These are phyloP conservation scores for Mugil cephalus DNA, from an alignment of 2,113 vertebrate genomes.

Conservation along the genomic window DNA sequence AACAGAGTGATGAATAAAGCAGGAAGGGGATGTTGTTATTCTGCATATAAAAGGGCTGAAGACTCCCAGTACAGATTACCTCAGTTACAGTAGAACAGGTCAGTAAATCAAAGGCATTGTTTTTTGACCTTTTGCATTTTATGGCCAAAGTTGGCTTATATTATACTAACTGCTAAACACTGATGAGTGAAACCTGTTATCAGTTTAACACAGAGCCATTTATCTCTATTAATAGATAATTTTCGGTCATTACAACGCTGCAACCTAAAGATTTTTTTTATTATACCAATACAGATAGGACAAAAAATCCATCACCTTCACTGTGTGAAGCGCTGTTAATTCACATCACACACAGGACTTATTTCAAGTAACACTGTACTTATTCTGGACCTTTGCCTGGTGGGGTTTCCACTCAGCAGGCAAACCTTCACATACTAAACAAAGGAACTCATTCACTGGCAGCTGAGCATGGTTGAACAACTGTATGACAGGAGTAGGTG, in stretches of 20 bases:
- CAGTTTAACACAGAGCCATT: constrained; percentile 26
- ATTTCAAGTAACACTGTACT: constrained; percentile 13
- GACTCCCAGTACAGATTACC: constrained; percentile 41
- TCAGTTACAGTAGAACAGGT: constrained; percentile 57
- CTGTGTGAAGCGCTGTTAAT: not conserved
- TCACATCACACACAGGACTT: not conserved
- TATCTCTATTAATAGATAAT: constrained; percentile 17
- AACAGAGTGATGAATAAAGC: constrained; percentile 53
- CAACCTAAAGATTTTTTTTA: constrained; percentile 8
- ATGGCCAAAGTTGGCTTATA: constrained; percentile 37
- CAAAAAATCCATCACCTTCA: too few species aligned
- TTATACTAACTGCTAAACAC: constrained; percentile 19
- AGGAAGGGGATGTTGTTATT: constrained; percentile 60
- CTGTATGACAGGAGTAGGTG: constrained; percentile 74
- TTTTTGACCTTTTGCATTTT: constrained; percentile 47
- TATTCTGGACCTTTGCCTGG: constrained; percentile 12
- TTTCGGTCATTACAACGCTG: too few species aligned
- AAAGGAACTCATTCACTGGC: constrained; percentile 71
- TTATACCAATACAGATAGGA: not conserved
- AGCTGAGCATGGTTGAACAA: constrained; percentile 55
- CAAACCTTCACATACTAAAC: constrained; percentile 47
- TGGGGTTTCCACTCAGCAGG: constrained; percentile 22
- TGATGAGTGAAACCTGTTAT: constrained; percentile 41
- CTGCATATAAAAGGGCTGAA: constrained; percentile 58
- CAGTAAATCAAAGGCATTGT: constrained; percentile 56